These are phyloP conservation scores for Nasua narica DNA, from an alignment of 2,797 vertebrate species.

Conservation along the genomic window DNA sequence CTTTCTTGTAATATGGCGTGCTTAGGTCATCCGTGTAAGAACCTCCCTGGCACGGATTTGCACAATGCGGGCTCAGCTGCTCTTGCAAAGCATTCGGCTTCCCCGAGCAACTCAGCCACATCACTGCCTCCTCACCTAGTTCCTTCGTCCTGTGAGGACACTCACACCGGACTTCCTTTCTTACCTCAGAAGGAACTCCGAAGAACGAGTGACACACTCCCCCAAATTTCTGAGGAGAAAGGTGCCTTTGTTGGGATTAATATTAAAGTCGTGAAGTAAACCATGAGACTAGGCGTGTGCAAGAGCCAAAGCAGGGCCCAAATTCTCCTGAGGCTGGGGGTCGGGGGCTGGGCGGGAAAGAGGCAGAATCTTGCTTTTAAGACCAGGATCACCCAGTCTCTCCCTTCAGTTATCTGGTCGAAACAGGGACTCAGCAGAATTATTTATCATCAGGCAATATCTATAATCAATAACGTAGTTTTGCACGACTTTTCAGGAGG, in stretches of 20 bases:
- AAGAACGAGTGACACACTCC: not conserved
- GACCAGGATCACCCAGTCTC: accelerated
- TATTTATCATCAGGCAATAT: not conserved
- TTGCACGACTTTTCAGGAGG: not conserved
- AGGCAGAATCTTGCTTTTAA: not conserved
- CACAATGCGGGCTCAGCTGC: not conserved
- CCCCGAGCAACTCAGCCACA: accelerated
- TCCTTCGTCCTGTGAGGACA: not conserved
- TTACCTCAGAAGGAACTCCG: not conserved
- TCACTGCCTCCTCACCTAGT: not conserved
- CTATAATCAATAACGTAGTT: not conserved
- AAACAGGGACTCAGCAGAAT: not conserved
- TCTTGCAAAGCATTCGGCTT: not conserved
- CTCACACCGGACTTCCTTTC: not conserved
- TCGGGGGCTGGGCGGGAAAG: not conserved
- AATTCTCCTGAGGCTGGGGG: not conserved
- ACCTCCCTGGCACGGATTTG: not conserved
- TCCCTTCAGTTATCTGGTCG: not conserved
- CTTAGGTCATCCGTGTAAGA: accelerated
- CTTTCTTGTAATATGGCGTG: not conserved
- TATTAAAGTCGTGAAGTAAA: not conserved
- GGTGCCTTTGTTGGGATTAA: not conserved
- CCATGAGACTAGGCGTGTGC: not conserved
- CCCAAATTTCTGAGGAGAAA: not conserved
- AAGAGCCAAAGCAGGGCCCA: not conserved